These are phyloP conservation scores for Allolobophora icterica DNA, from an alignment of 2,888 invertebrate genomes.

Conservation along the genomic window DNA sequence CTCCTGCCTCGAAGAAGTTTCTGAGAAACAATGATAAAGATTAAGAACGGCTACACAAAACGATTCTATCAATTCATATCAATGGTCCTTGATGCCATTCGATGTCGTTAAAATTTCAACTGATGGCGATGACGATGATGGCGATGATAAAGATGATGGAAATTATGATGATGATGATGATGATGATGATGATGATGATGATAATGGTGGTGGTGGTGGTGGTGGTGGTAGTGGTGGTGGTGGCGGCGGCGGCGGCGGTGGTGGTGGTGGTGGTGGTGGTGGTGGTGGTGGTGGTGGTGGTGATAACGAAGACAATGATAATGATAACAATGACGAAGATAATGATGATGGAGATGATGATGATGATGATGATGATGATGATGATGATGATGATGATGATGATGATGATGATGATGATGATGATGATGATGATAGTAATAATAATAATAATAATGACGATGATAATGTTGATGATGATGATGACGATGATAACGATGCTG, in stretches of 20 bases:
- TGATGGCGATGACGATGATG: too few relatives aligned
- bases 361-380: slow-evolving; percentile 31
- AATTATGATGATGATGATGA: too few relatives aligned
- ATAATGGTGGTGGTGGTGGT: background rate
- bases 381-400: slow-evolving; percentile 31
- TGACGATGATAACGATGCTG: slow-evolving; percentile 26
- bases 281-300: background rate
- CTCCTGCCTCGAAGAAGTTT: background rate
- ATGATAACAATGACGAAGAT: background rate
- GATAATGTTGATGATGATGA: slow-evolving; percentile 28
- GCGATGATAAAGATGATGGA: too few relatives aligned
- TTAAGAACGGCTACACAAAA: too few relatives aligned
- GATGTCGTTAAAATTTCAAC: too few relatives aligned
- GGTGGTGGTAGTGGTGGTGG: slow-evolving; percentile 12
- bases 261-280: background rate
- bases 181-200: too few relatives aligned
- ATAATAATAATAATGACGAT: background rate
- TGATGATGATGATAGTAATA: slow-evolving; percentile 30
- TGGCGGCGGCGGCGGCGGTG: too few relatives aligned
- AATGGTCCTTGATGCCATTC: too few relatives aligned
- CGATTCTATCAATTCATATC: too few relatives aligned
- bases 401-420: slow-evolving; percentile 36
- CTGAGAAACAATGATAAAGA: too few relatives aligned
- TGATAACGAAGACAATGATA: background rate
- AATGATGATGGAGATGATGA: slow-evolving; percentile 18